Base-by-base conservation (phyloP, 2,797 vertebrate genomes). In the Oreochromis mossambicus region DNA sequence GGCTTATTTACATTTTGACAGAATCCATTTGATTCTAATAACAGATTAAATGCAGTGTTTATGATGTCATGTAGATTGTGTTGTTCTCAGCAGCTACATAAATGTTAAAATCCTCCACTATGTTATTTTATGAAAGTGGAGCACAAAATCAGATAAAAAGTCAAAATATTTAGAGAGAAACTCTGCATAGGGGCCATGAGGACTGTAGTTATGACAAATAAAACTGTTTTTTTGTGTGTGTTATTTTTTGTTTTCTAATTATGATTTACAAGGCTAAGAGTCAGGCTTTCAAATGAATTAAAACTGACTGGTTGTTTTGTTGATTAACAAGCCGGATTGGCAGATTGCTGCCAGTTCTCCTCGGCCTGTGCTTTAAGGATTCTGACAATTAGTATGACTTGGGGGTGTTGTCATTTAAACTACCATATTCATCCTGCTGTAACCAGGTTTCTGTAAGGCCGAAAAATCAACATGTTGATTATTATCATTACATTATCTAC, bases 351-450 rank as follows among this genome's bases (percentile, higher is more conserved):
- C 19, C 7, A 63, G 2, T 38, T 12, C 32, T 61, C 32, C 0
- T 61, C 2, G 0, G 58, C 58, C 17, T 12, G 0, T 61, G 29
- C 56, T 34, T 61, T 34, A 19, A 34, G 9, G 32, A 61, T 0
- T 63, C 58, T 63, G 17, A 63, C 0, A 12, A 34, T 34, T 61
- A 61, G 17, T 36, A 0, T 36, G 58, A n/a, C 58, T 61, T 1
- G 32, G 32, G 32, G 58, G 6, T 12, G 32, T 36, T 61, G 56
- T 32, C 1, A 10, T 58, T 56, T 58, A 32, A 58, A 58, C 55
- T 58, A 19, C 29, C 56, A 19, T 34, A 61, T 34, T 34, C 29
- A 61, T 61, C 29, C 29, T 34, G 29, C 56, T 61, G 3, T 34
- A 34, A 61, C 2, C 5, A 11, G 26, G 26, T 58, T 58, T 58